Evolutionary conservation across 1,140 invertebrate species (phyloP).

Genomic region (Drosophila tropicalis): DNA sequence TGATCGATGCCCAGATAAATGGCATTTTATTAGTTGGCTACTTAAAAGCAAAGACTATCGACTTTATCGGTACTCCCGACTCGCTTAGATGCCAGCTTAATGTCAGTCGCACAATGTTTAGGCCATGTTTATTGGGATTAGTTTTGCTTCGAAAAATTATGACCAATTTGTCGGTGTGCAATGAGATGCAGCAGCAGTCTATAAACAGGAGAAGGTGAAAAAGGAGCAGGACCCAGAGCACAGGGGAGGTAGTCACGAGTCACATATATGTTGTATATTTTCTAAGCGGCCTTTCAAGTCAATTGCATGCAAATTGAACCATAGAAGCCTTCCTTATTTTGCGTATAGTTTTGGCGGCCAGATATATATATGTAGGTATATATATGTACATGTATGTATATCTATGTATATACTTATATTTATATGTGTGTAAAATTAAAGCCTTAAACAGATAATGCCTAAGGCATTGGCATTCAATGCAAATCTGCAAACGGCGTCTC

Average conservation of each 20-base stretch:
- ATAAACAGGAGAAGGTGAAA: not conserved
- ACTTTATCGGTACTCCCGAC: slow-evolving; percentile 26
- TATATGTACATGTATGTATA: not conserved
- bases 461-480: slow-evolving; percentile 70
- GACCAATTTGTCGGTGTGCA: slow-evolving; percentile 78
- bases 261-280: not conserved
- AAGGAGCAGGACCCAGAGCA: not conserved
- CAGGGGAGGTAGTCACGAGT: not conserved
- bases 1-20: slow-evolving; percentile 79
- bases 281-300: slow-evolving; percentile 63
- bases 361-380: slow-evolving; percentile 21
- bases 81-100: slow-evolving; percentile 67
- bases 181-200: slow-evolving; percentile 59
- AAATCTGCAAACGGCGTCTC: slow-evolving; percentile 48
- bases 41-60: slow-evolving; percentile 33
- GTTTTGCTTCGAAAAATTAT: slow-evolving; percentile 73
- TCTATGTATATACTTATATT: not conserved
- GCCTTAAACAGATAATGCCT: slow-evolving; percentile 79
- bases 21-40: slow-evolving; percentile 71
- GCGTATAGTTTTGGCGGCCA: slow-evolving; percentile 73
- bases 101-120: slow-evolving; percentile 77
- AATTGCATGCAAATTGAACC: slow-evolving; percentile 75
- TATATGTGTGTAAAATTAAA: slow-evolving; percentile 69
- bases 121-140: slow-evolving; percentile 82
- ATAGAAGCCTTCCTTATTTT: slow-evolving; percentile 78